phyloP scores from a whole-genome alignment of 2,797 vertebrate species.

The Alosa sapidissima region DNA sequence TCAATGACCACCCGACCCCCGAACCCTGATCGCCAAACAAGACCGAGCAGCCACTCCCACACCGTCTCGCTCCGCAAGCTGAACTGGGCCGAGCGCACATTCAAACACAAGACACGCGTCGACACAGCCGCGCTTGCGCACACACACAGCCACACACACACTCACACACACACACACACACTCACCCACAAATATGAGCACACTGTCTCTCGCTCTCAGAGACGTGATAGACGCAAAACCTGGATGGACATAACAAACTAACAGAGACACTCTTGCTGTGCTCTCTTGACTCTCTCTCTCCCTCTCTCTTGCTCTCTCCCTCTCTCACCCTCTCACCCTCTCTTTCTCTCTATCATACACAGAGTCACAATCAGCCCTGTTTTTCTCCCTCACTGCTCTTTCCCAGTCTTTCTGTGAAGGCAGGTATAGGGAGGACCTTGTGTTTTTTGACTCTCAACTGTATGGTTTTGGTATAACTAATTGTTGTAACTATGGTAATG shows the following conservation, averaged over 20 bases:
- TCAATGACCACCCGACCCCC: background rate
- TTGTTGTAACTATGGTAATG: conserved; percentile 18
- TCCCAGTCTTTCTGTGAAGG: background rate
- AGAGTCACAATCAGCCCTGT: conserved; percentile 27
- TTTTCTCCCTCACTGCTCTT: conserved; percentile 60
- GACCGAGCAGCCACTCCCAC: background rate
- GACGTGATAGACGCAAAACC: conserved; percentile 53
- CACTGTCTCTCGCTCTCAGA: conserved; percentile 44
- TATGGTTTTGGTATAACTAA: conserved; percentile 55
- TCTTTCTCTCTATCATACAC: conserved; percentile 45
- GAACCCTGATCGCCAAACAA: background rate
- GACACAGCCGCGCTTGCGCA: background rate
- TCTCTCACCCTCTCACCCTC: conserved; percentile 56
- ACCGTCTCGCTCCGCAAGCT: background rate
- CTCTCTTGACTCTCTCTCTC: background rate
- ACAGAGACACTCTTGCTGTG: conserved; percentile 51
- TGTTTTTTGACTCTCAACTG: conserved; percentile 65
- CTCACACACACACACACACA: background rate
- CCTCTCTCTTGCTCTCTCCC: conserved; percentile 56
- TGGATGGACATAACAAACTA: conserved; percentile 44
- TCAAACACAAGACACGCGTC: background rate
- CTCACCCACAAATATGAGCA: background rate
- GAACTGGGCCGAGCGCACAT: background rate
- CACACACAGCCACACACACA: conserved; percentile 2
- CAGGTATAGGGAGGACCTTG: conserved; percentile 64